Evolutionary conservation across 2,113 vertebrate species (phyloP).

Genomic region (Phaethon lepturus): DNA sequence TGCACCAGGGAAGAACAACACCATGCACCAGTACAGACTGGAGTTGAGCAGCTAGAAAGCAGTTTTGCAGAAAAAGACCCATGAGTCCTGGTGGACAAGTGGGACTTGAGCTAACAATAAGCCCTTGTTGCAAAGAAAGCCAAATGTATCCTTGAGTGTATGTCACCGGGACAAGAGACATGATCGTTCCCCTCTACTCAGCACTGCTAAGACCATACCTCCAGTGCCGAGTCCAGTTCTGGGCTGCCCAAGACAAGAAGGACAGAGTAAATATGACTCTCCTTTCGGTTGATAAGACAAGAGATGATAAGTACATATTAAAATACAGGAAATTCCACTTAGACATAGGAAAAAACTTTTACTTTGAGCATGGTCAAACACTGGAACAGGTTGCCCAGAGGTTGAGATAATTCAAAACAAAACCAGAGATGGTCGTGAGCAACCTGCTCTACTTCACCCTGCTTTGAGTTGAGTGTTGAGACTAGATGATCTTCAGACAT

Average conservation of each 20-base stretch:
- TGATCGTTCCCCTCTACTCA: background rate
- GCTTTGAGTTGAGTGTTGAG: background rate
- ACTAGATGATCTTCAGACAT: background rate
- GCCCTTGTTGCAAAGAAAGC: background rate
- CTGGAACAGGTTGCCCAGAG: background rate
- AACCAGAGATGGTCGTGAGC: background rate
- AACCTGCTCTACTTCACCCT: background rate
- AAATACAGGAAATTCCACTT: background rate
- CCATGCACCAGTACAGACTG: rapidly evolving
- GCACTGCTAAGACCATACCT: background rate
- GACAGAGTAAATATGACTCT: background rate
- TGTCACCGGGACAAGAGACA: background rate
- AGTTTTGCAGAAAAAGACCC: background rate
- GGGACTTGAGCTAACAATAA: background rate
- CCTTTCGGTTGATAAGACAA: background rate
- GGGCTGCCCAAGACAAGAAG: background rate
- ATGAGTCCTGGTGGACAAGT: background rate
- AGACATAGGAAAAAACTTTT: rapidly evolving
- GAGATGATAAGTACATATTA: background rate
- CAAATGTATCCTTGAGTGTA: background rate
- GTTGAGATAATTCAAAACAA: background rate
- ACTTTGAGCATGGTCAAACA: background rate
- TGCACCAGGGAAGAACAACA: background rate
- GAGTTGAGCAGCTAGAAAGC: background rate
- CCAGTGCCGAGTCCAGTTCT: background rate